Evolutionary conservation across 2,888 invertebrate species (phyloP).

Genomic region (Tanytarsus gracilentus): DNA sequence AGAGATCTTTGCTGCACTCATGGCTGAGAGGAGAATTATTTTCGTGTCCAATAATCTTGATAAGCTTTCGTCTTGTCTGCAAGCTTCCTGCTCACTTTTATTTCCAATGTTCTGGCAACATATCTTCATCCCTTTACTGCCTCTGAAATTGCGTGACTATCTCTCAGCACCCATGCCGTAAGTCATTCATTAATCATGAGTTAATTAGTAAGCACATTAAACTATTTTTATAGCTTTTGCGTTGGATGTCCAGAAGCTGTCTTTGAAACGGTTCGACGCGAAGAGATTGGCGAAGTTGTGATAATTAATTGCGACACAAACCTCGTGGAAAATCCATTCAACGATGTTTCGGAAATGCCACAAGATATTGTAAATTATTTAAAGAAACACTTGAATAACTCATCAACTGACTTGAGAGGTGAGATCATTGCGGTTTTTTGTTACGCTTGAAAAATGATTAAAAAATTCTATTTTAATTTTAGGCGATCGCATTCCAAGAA

Average conservation of each 20-base stretch:
- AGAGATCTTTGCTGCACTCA: constrained; percentile 86
- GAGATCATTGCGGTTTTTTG: constrained; percentile 30
- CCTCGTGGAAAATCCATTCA: constrained; percentile 74
- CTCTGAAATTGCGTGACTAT: constrained; percentile 80
- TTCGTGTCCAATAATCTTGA: constrained; percentile 85
- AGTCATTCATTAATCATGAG: constrained; percentile 63
- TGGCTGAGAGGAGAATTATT: constrained; percentile 88
- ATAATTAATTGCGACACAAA: constrained; percentile 89
- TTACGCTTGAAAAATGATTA: constrained; percentile 29
- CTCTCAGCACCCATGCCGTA: constrained; percentile 96
- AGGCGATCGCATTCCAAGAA: constrained; percentile 72
- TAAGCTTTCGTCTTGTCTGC: constrained; percentile 82
- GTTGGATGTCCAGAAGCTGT: constrained; percentile 28
- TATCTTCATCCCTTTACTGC: constrained; percentile 92
- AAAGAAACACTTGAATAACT: constrained; percentile 41
- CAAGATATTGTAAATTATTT: constrained; percentile 67
- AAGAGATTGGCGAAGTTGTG: constrained; percentile 89
- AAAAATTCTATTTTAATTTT: background rate
- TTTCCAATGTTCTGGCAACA: constrained; percentile 99
- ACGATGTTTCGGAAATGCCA: constrained; percentile 84
- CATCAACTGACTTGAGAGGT: constrained; percentile 30
- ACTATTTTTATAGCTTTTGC: constrained; percentile 25
- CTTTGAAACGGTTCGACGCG: constrained; percentile 49
- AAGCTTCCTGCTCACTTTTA: constrained; percentile 87
- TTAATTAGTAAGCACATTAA: constrained; percentile 43